Percentiles rank a stretch among this genome's conserved stretches.
Conservation (phyloP, 2,113 vertebrate genomes). For the Orcinus orca region DNA sequence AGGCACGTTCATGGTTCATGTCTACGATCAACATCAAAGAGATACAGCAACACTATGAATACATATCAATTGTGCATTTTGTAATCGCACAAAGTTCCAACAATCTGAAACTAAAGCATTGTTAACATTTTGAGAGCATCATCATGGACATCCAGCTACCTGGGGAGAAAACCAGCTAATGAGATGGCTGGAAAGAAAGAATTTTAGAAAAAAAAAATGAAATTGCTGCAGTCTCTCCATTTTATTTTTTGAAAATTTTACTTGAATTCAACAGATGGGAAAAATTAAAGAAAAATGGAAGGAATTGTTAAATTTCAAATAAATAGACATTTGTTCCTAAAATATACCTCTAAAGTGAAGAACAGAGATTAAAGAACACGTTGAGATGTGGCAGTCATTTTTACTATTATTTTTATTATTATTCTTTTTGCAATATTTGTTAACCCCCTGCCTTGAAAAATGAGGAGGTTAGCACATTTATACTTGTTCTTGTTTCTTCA, state of each 20-base stretch:
- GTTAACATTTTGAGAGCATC: background rate
- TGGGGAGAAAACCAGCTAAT: background rate
- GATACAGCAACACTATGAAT: background rate
- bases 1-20: background rate
- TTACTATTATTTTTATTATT: background rate
- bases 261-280: slow-evolving; percentile 31
- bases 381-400: background rate
- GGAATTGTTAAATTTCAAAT: background rate
- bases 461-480: background rate
- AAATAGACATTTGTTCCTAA: background rate
- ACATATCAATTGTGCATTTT: background rate
- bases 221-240: background rate
- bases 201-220: background rate
- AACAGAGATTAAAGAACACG: background rate
- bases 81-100: background rate
- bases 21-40: background rate
- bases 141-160: background rate
- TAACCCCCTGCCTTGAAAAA: background rate
- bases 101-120: background rate
- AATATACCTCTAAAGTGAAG: slow-evolving; percentile 23
- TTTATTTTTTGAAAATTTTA: slow-evolving; percentile 47
- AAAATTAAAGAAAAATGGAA: slow-evolving; percentile 36
- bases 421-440: background rate
- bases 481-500: background rate
- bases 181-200: background rate